Base-by-base conservation (phyloP, 2,888 invertebrate genomes). In the Melinopterus prodromus region DNA sequence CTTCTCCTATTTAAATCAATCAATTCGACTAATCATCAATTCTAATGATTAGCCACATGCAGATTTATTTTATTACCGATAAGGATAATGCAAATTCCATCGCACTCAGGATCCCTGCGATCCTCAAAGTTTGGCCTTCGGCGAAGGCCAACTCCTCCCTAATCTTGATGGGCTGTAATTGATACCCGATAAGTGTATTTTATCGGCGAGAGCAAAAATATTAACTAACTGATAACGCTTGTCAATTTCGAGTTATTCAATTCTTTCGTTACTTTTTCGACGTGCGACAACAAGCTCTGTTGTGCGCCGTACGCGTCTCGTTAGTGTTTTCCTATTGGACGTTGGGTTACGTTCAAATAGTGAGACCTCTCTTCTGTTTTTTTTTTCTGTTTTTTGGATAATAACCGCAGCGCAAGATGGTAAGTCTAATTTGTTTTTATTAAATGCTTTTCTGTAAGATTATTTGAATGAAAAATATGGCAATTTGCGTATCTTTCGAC, bases 71-170 rank as follows among this genome's bases (percentile, higher is more conserved):
- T 12, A 53, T 53, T 53, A 53, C 53, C 53, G 53, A 53, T 53
- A 53, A 53, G 53, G 12, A 9, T 53, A 12, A 53, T 53, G 53
- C 53, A 53, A 53, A 53, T 53, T 53, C 53, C 53, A 53, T 7
- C 53, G 53, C 53, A 53, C 53, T 53, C 53, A 53, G 53, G 53
- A 53, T 53, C 53, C 53, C 53, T 53, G 53, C 53, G 53, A 53
- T 9, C 12, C 12, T 53, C 53, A 53, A 53, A 53, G 53, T 53
- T 26, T 4, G 53, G 12, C 53, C 53, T 53, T 53, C 53, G 53
- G 12, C 5, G 12, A 53, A 53, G 53, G 53, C 53, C 53, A 53
- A 53, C 53, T 53, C 53, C 53, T 53, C 53, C 9, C 2, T 53
- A 53, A 53, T 53, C 12, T 53, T 53, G 53, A 53, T 53, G 53